phyloP scores from a whole-genome alignment of 2,113 vertebrate genomes.

The Macaca fascicularis region T2T-MFA8v1.1 NC_088376.1:36305501-36306000 shows the following conservation, averaged over 20 bases:
- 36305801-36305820: not conserved
- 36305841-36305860: slow-evolving; percentile 59
- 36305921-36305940: slow-evolving; percentile 52
- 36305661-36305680: slow-evolving; percentile 69
- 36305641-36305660: slow-evolving; percentile 72
- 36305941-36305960: not conserved
- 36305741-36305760: slow-evolving; percentile 65
- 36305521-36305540: slow-evolving; percentile 54
- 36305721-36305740: slow-evolving; percentile 60
- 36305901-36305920: not conserved
- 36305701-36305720: slow-evolving; percentile 65
- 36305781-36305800: slow-evolving; percentile 40
- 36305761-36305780: slow-evolving; percentile 49
- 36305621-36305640: slow-evolving; percentile 69
- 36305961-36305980: not conserved
- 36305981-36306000: slow-evolving; percentile 51
- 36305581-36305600: slow-evolving; percentile 72
- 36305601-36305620: slow-evolving; percentile 55
- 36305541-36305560: slow-evolving; percentile 55
- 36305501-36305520: slow-evolving; percentile 51
- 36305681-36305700: slow-evolving; percentile 66
- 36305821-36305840: slow-evolving; percentile 59
- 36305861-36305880: not conserved
- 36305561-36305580: slow-evolving; percentile 17
- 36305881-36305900: slow-evolving; percentile 41